These are phyloP conservation scores for Junonia oenone DNA, from an alignment of 2,888 invertebrate genomes.

Conservation along the genomic window DNA sequence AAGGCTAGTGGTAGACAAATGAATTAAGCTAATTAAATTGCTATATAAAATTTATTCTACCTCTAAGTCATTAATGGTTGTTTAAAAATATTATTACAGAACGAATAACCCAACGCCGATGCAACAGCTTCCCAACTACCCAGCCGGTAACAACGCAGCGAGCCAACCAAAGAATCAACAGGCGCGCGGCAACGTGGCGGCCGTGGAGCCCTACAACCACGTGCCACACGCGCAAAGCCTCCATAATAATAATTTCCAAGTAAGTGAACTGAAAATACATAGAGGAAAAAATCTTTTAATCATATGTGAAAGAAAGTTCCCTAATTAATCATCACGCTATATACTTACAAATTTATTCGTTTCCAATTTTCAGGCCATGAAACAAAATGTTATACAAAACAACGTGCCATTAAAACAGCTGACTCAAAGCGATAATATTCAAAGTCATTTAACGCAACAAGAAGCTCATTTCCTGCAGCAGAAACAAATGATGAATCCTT, in stretches of 20 bases:
- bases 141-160: conserved; percentile 50
- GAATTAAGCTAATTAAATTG: too few species aligned
- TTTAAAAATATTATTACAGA: conserved; percentile 43
- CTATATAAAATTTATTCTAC: too few species aligned
- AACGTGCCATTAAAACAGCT: conserved; percentile 77
- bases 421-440: conserved; percentile 71
- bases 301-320: background rate
- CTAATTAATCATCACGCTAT: background rate
- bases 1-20: background rate
- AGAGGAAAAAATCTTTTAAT: too few species aligned
- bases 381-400: conserved; percentile 72
- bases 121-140: conserved; percentile 71
- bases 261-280: conserved; percentile 30
- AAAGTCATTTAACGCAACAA: conserved; percentile 67
- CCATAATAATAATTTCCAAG: conserved; percentile 70
- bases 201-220: conserved; percentile 92
- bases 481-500: conserved; percentile 73
- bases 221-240: conserved; percentile 84
- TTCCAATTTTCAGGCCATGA: conserved; percentile 57
- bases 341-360: conserved; percentile 17
- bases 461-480: conserved; percentile 77
- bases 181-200: conserved; percentile 89
- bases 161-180: conserved; percentile 76
- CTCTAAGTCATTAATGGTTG: background rate
- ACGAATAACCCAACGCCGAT: conserved; percentile 67